These are phyloP conservation scores for Aspiorhynchus laticeps DNA, from an alignment of 2,113 vertebrate genomes.

Conservation along the genomic window DNA sequence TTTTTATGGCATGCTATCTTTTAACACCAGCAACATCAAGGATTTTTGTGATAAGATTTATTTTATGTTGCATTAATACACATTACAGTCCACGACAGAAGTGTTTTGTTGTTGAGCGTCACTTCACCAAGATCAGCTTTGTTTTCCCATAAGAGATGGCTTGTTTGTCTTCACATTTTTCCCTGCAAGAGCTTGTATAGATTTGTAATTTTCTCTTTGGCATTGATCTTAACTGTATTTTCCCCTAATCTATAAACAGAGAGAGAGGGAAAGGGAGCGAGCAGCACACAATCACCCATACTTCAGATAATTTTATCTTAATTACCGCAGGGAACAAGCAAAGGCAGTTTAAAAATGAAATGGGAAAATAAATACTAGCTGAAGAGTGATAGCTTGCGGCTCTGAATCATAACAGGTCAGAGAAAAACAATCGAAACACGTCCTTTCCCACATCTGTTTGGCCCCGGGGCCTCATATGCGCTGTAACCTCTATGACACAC, in stretches of 20 bases:
- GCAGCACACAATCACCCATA: slow-evolving; percentile 16
- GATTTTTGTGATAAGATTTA: not conserved
- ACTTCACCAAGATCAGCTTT: slow-evolving; percentile 35
- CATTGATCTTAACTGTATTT: slow-evolving; percentile 57
- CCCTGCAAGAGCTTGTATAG: slow-evolving; percentile 43
- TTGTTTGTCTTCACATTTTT: slow-evolving; percentile 43
- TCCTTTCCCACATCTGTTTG: slow-evolving; percentile 50
- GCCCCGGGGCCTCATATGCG: slow-evolving; percentile 44
- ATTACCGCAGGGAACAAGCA: slow-evolving; percentile 54
- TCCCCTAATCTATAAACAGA: slow-evolving; percentile 41
- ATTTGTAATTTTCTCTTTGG: slow-evolving; percentile 58
- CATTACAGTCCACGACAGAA: not conserved
- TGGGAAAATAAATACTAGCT: slow-evolving; percentile 54
- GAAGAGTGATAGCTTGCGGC: slow-evolving; percentile 46
- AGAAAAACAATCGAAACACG: slow-evolving; percentile 51
- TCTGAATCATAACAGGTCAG: slow-evolving; percentile 49
- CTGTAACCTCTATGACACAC: slow-evolving; percentile 39
- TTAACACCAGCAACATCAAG: not conserved
- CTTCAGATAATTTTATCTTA: slow-evolving; percentile 59
- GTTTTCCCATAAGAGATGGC: slow-evolving; percentile 3
- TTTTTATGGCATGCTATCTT: too few species aligned
- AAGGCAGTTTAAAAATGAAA: slow-evolving; percentile 58
- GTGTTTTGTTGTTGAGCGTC: not conserved
- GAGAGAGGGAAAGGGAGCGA: slow-evolving; percentile 21
- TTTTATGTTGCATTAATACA: not conserved